Conservation (phyloP, 1,140 invertebrate species). For the Myzus persicae region DNA sequence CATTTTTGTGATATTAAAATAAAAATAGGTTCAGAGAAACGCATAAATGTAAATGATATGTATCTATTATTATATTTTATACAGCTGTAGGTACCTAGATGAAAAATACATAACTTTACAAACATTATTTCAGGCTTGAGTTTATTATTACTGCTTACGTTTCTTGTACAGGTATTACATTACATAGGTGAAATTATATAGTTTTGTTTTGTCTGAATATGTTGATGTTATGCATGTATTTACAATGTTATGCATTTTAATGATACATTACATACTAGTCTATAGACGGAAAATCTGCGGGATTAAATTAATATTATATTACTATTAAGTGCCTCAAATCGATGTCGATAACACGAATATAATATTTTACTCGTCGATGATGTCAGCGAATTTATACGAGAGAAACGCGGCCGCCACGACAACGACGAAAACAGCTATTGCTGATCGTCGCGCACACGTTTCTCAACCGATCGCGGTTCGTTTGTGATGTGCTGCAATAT, state of each 20-base stretch:
- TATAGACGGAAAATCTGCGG: background rate
- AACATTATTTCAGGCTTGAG: no score
- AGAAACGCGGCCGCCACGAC: background rate
- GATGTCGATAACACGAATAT: background rate
- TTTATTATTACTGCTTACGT: background rate
- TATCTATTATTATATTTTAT: no score
- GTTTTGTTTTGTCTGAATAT: background rate
- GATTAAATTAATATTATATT: background rate
- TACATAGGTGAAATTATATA: background rate
- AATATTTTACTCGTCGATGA: background rate
- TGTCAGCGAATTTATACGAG: background rate
- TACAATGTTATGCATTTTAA: background rate
- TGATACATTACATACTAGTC: background rate
- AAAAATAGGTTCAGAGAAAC: background rate
- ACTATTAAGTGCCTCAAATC: background rate
- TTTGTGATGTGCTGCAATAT: background rate
- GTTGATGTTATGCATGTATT: background rate
- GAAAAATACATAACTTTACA: background rate
- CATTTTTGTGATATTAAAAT: background rate
- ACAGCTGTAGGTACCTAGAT: background rate
- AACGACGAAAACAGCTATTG: background rate
- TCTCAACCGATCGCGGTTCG: background rate
- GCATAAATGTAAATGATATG: no score
- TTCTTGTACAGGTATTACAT: background rate
- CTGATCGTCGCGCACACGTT: background rate